Base-by-base conservation (phyloP, 2,888 invertebrate genomes). In the Phortica okadai region DNA sequence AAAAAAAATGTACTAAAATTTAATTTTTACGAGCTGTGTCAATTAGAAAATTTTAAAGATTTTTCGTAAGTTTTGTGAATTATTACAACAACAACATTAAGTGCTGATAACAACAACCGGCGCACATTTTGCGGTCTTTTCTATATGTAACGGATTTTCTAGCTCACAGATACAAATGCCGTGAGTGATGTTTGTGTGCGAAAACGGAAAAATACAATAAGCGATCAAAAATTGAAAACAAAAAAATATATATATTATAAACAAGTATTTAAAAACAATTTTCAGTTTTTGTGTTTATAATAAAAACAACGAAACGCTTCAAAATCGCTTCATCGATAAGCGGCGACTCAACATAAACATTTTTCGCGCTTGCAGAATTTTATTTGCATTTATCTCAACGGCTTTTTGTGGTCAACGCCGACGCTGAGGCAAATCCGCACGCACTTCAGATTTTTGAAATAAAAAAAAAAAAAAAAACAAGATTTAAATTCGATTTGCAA, bases 121-220 rank as follows among this genome's bases (percentile, higher is more conserved):
- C 11, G 59, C 59, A 59, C 64, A 64, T 41, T 64, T 64, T 64
- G 64, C 64, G 64, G 41, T 64, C 11, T 64, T 64, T 64, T 33
- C 7, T 33, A 62, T 21, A 21, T 62, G 21, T 1, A n/a, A 11
- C 8, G 14, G 5, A 33, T 64, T 64, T 41, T 64, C 33, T 41
- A 64, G 8, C 33, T 41, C 64, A 64, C 41, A 33, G 33, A 64
- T 64, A 64, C 64, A 64, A 64, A 33, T 64, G 41, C 59, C 25
- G 21, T 59, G 16, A 21, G 59, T 21, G 59, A 16, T 14, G 58
- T 58, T 58, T 14, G 58, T 58, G 58, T 58, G 58, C 14, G 58
- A 5, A n/a, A n/a, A 56, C 54, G 11, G 54, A 54, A n/a, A 54
- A 54, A 6, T 54, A 54, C n/a, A 54, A 54, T 6, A 54, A 54